A percentile compares a stretch with the other conserved stretches of the same genome.
These are phyloP conservation scores for Spermophilus dauricus DNA, from an alignment of 2,113 vertebrate species.

Conservation along the genomic window DNA sequence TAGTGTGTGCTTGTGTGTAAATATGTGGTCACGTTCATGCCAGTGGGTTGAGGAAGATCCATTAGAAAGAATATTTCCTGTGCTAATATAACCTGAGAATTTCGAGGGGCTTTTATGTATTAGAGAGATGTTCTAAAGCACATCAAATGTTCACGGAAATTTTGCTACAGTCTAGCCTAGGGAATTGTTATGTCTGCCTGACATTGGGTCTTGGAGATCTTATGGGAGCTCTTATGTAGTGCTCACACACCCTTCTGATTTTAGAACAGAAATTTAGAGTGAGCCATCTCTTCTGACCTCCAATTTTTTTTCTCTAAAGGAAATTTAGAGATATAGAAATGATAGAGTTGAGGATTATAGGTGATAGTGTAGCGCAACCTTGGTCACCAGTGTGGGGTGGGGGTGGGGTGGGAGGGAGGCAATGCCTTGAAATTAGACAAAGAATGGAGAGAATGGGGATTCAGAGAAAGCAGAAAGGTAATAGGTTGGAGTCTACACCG, in stretches of 20 bases:
- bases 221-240: background rate
- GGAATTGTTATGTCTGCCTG: background rate
- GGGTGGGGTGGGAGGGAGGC: background rate
- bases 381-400: no score
- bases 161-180: background rate
- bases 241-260: constrained; percentile 15
- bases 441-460: background rate
- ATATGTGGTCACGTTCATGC: no score
- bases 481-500: background rate
- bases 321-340: background rate
- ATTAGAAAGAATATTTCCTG: background rate
- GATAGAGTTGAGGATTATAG: background rate
- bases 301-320: background rate
- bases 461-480: background rate
- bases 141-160: background rate
- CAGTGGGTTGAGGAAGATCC: background rate
- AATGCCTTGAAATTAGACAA: background rate
- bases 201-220: background rate
- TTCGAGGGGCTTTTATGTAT: background rate
- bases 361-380: background rate
- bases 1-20: background rate
- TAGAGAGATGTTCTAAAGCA: background rate
- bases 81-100: background rate
- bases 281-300: background rate
- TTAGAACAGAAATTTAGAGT: background rate